Percentiles rank a stretch among this genome's conserved stretches.
These are phyloP conservation scores for Drosophila paranaensis DNA, from an alignment of 2,888 invertebrate genomes.

Conservation along the genomic window DNA sequence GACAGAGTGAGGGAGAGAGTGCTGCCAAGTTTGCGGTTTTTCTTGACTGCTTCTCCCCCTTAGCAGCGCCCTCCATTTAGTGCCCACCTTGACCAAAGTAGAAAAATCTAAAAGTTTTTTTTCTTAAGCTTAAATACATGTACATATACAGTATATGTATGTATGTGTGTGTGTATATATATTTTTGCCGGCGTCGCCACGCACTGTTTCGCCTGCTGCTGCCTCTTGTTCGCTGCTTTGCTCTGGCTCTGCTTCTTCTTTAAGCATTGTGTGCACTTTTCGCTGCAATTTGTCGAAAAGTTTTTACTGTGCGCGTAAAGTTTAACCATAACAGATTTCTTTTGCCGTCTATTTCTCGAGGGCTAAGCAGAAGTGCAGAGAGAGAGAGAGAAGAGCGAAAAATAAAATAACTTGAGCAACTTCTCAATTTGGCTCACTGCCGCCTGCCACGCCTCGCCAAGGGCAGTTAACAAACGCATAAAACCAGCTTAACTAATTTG, in stretches of 20 bases:
- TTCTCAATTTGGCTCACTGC: slow-evolving; percentile 31
- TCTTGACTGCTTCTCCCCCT: slow-evolving; percentile 42
- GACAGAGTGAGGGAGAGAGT: background rate
- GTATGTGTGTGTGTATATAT: slow-evolving; percentile 19
- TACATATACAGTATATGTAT: background rate
- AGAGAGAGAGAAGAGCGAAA: background rate
- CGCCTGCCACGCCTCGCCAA: background rate
- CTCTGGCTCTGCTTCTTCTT: slow-evolving; percentile 7
- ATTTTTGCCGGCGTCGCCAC: slow-evolving; percentile 62
- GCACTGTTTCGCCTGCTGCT: slow-evolving; percentile 59
- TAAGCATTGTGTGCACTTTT: slow-evolving; percentile 68
- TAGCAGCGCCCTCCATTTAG: slow-evolving; percentile 10
- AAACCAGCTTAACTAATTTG: slow-evolving; percentile 40
- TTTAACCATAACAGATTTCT: slow-evolving; percentile 78
- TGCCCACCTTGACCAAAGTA: slow-evolving; percentile 67
- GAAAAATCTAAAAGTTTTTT: slow-evolving; percentile 49
- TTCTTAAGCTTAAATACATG: slow-evolving; percentile 17
- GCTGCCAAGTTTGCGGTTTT: slow-evolving; percentile 67
- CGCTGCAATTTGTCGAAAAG: slow-evolving; percentile 77
- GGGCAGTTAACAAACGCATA: slow-evolving; percentile 36
- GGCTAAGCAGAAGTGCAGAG: background rate
- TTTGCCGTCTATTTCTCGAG: slow-evolving; percentile 45
- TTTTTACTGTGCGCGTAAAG: slow-evolving; percentile 57
- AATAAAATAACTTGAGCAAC: slow-evolving; percentile 28
- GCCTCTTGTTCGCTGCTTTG: background rate